A percentile compares a stretch with the other conserved stretches of the same genome.
Evolutionary conservation across 2,113 vertebrate genomes (phyloP).

Genomic region (Mus spicilegus): DNA sequence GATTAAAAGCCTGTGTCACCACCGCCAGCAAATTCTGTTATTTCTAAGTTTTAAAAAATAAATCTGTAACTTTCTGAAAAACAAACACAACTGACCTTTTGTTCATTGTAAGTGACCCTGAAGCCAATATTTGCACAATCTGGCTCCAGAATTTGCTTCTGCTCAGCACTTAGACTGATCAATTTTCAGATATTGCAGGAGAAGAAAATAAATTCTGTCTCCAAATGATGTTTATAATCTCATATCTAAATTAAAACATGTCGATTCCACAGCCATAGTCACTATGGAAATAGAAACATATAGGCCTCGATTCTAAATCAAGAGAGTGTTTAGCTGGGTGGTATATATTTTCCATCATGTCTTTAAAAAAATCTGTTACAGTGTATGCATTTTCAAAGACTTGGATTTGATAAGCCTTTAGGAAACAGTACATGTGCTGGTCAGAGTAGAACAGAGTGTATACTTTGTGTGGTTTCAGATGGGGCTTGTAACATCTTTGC

Average conservation of each 20-base stretch:
- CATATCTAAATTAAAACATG: constrained; percentile 84
- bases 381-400: constrained; percentile 82
- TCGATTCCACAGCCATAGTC: constrained; percentile 83
- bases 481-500: not conserved
- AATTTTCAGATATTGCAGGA: constrained; percentile 81
- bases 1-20: not conserved
- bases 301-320: constrained; percentile 84
- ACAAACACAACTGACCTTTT: constrained; percentile 19
- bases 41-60: not conserved
- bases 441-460: constrained; percentile 72
- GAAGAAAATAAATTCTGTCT: constrained; percentile 82
- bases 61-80: constrained; percentile 1
- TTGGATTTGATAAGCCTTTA: constrained; percentile 80
- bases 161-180: constrained; percentile 74
- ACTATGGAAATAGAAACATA: constrained; percentile 86
- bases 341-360: constrained; percentile 84
- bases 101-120: constrained; percentile 6
- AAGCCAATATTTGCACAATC: constrained; percentile 57
- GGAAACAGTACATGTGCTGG: constrained; percentile 77
- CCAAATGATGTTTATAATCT: constrained; percentile 84
- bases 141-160: constrained; percentile 74
- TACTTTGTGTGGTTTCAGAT: constrained; percentile 52
- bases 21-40: not conserved
- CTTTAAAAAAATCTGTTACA: constrained; percentile 84
- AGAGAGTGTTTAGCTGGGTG: constrained; percentile 83